phyloP scores from a whole-genome alignment of 2,888 invertebrate species.

The Callyntrura guangdongensis region DNA sequence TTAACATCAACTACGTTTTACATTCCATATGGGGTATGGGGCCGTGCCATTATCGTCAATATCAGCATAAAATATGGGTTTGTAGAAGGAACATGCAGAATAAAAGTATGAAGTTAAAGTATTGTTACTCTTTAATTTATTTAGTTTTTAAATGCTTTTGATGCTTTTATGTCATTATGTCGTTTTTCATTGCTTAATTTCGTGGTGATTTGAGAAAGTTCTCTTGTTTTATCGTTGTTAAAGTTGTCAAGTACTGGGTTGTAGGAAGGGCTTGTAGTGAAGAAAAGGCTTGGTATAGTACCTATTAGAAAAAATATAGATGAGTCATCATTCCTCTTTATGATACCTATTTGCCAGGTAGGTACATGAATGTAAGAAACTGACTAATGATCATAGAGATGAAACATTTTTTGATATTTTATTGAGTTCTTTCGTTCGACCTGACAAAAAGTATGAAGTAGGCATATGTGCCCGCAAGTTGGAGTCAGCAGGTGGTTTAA shows the following conservation, averaged over 20 bases:
- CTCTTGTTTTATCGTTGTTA: neutral
- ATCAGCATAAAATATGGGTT: too few species aligned
- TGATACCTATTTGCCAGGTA: neutral
- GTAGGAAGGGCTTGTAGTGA: neutral
- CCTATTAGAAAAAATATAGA: neutral
- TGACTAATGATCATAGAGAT: too few species aligned
- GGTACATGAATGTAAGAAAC: too few species aligned
- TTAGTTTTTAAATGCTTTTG: neutral
- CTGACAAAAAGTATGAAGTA: too few species aligned
- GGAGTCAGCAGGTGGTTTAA: too few species aligned
- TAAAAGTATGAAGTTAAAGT: neutral
- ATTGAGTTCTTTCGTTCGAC: too few species aligned
- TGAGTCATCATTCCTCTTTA: slow-evolving; percentile 4
- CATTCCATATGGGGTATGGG: neutral
- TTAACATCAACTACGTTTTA: too few species aligned
- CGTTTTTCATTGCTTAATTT: neutral
- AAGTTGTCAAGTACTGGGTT: neutral
- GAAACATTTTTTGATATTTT: too few species aligned
- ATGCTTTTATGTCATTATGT: neutral
- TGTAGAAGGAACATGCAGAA: neutral
- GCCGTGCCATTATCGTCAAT: too few species aligned
- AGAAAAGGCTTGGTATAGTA: neutral
- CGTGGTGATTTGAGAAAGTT: neutral
- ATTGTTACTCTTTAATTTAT: neutral
- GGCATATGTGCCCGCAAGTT: too few species aligned